Evolutionary conservation across 92 coral and sea anemone genomes (phyloP), one percentile per base, ranked within the genome.

Genomic region (Actinostola sp.): DNA sequence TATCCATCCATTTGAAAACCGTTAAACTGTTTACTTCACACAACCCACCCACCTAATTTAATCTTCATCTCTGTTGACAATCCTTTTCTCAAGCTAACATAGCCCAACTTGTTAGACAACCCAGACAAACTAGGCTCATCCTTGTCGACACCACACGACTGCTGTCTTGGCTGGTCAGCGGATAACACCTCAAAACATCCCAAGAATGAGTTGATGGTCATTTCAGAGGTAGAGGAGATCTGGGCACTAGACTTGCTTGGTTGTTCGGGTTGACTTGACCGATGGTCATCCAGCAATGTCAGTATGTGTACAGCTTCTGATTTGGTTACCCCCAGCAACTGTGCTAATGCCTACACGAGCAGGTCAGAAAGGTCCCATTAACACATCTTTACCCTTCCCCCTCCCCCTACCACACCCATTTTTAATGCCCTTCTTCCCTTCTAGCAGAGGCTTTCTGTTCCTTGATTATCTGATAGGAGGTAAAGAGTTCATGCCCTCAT

Each of bases 101-200:
- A 68, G 10, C 28, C 51, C 38, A 31, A 67, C 29, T 27, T 32
- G 29, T 44, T 38, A 27, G 63, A 34, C 44, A 63, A 71, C 57
- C 80, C 35, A 21, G 97, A 90, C 8, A 35, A 32, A 63, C 81
- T 64, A 9, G 92, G 63, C 23, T 77, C 92, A 0, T 73, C 63
- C 44, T 56, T 72, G 35, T 79, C 70, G 1, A 61, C 67, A 49
- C 36, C 25, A 48, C 51, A 61, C 15, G 60, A 49, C 41, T 17
- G 61, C 72, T 50, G 59, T 35, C 68, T 84, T 43, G 21, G 25
- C 42, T 76, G 68, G 51, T 71, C 72, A 17, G 88, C 33, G 34
- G 80, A 51, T 48, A 70, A 73, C 27, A 30, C 63, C 77, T 95
- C 99, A 73, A 95, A 95, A 74, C 99, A 95, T 36, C 99, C 86